phyloP scores from a whole-genome alignment of 1,140 invertebrate genomes.

The Anthonomus grandis region DNA sequence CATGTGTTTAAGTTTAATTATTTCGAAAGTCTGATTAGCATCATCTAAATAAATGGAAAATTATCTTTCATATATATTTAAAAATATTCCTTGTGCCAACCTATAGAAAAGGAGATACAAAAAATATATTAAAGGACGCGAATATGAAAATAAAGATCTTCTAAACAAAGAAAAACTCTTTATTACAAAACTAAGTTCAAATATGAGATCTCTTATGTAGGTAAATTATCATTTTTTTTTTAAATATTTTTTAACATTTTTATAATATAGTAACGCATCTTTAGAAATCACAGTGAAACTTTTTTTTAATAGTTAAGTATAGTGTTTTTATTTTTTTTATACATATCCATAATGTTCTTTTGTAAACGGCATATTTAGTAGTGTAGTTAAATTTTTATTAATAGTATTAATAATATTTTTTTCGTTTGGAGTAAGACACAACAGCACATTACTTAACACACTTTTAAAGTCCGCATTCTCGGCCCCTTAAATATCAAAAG shows the following conservation, averaged over 20 bases:
- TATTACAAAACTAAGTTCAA: constrained; percentile 44
- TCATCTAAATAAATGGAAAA: no score
- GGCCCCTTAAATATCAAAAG: no score
- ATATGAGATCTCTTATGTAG: constrained; percentile 50
- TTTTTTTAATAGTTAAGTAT: constrained; percentile 38
- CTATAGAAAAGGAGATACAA: constrained; percentile 7
- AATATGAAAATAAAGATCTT: constrained; percentile 46
- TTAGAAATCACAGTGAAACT: constrained; percentile 51
- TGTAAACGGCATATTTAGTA: constrained; percentile 4
- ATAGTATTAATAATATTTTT: constrained; percentile 10
- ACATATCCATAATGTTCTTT: constrained; percentile 4
- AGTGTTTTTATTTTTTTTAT: constrained; percentile 18
- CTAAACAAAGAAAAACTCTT: constrained; percentile 40
- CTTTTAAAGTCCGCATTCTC: no score
- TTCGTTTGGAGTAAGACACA: constrained; percentile 9
- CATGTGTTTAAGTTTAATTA: no score
- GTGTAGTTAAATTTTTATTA: constrained; percentile 7
- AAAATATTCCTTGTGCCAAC: not conserved
- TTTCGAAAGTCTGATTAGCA: no score
- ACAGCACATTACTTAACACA: no score
- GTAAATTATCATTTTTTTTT: constrained; percentile 46
- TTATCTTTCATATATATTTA: not conserved
- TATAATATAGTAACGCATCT: constrained; percentile 49
- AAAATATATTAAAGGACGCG: constrained; percentile 22
- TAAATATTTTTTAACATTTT: constrained; percentile 41